These are phyloP conservation scores for Polypedilum pembai DNA, from an alignment of 1,140 invertebrate species.

Conservation along the genomic window DNA sequence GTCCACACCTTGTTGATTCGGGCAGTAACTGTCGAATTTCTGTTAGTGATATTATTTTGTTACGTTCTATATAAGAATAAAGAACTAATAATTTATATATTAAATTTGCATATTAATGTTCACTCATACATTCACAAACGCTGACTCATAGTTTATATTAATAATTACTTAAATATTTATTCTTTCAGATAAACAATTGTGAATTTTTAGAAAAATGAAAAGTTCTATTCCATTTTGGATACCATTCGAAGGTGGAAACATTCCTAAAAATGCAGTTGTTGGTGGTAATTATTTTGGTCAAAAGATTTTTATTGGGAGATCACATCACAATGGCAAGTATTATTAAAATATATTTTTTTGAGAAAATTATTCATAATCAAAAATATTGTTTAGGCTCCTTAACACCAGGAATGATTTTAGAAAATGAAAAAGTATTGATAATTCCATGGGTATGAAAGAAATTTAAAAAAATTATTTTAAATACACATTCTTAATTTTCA, in stretches of 20 bases:
- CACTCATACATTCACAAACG: too few relatives aligned
- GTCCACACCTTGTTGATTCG: too few relatives aligned
- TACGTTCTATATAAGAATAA: too few relatives aligned
- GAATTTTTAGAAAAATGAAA: background rate
- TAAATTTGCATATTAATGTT: too few relatives aligned
- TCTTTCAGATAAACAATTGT: too few relatives aligned
- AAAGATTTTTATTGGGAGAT: background rate
- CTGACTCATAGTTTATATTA: too few relatives aligned
- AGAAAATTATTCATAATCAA: background rate
- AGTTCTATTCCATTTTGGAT: background rate
- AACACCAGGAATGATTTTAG: background rate
- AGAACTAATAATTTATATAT: too few relatives aligned
- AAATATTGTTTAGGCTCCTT: background rate
- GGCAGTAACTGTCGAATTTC: too few relatives aligned
- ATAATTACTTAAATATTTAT: too few relatives aligned
- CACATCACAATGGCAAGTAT: background rate
- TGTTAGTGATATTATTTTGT: too few relatives aligned
- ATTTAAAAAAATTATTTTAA: background rate
- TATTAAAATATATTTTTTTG: background rate
- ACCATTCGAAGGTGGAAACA: background rate
- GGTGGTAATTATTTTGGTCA: background rate
- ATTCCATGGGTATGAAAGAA: background rate
- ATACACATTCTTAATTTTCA: background rate
- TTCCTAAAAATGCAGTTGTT: slow-evolving; percentile 4
- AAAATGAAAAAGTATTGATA: background rate